phyloP scores from a whole-genome alignment of 2,113 vertebrate species.

The Hyaena hyaena region DNA sequence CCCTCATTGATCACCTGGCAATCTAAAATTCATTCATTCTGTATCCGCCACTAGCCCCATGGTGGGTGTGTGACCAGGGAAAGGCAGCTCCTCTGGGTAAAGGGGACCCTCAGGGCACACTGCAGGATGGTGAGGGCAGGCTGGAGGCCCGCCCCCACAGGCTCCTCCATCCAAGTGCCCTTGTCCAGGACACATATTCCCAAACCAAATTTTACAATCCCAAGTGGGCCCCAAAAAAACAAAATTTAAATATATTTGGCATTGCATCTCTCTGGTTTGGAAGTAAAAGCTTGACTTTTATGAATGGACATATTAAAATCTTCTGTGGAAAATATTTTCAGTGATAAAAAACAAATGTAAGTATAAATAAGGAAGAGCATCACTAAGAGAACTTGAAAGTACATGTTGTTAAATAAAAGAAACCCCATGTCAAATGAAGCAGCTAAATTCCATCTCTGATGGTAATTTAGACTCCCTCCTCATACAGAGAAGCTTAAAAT shows the following conservation, averaged over 20 bases:
- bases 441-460: not conserved
- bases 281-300: slow-evolving; percentile 1
- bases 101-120: too few species aligned
- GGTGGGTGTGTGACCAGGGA: not conserved
- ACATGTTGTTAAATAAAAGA: not conserved
- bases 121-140: not conserved
- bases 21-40: not conserved
- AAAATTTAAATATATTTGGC: not conserved
- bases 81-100: not conserved
- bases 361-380: not conserved
- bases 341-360: not conserved
- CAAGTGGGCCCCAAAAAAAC: not conserved
- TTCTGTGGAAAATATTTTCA: slow-evolving; percentile 39
- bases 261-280: not conserved
- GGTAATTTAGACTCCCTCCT: not conserved
- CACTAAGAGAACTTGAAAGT: not conserved
- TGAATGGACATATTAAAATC: not conserved
- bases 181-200: not conserved
- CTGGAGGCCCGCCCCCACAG: too few species aligned
- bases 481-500: slow-evolving; percentile 9
- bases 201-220: not conserved
- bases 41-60: not conserved
- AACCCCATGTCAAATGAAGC: not conserved
- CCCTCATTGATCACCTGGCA: not conserved
- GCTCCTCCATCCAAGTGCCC: not conserved